Evolutionary conservation across 2,797 vertebrate species (phyloP).

Genomic region (Phoebastria nigripes): DNA sequence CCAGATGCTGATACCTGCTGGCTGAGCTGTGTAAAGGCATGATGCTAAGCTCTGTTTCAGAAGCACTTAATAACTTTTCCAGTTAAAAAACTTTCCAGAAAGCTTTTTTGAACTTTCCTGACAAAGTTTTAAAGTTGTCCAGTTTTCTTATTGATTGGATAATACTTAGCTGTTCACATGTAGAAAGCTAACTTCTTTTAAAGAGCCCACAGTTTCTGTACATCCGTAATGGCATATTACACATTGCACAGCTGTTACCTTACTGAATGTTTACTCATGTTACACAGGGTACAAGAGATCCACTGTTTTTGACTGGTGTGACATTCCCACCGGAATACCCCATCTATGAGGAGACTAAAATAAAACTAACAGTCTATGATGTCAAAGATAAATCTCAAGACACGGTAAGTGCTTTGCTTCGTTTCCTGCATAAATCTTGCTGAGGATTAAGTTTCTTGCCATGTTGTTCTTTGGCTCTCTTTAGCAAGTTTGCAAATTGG

Average conservation of each 20-base stretch:
- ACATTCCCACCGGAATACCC: conserved; percentile 91
- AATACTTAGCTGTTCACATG: neutral
- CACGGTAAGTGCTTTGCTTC: conserved; percentile 81
- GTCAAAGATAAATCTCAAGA: conserved; percentile 92
- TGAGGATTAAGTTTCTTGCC: neutral
- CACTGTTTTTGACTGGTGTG: conserved; percentile 94
- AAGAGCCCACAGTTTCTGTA: neutral
- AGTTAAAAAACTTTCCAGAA: neutral
- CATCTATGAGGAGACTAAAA: conserved; percentile 88
- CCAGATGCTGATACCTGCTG: neutral
- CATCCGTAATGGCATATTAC: neutral
- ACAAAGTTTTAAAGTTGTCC: neutral
- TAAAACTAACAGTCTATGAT: conserved; percentile 95
- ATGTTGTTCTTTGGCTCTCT: neutral
- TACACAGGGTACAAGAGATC: conserved; percentile 91
- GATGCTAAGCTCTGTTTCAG: neutral
- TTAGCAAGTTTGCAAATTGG: neutral
- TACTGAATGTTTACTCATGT: conserved; percentile 66
- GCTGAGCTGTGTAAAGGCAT: neutral
- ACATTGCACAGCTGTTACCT: conserved; percentile 74
- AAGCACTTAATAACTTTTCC: neutral
- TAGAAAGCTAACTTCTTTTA: conserved; percentile 14
- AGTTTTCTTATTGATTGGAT: neutral
- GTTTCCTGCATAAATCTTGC: neutral
- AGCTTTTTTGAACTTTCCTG: neutral